phyloP scores from a whole-genome alignment of 2,113 vertebrate genomes.

The Heterocephalus glaber region DNA sequence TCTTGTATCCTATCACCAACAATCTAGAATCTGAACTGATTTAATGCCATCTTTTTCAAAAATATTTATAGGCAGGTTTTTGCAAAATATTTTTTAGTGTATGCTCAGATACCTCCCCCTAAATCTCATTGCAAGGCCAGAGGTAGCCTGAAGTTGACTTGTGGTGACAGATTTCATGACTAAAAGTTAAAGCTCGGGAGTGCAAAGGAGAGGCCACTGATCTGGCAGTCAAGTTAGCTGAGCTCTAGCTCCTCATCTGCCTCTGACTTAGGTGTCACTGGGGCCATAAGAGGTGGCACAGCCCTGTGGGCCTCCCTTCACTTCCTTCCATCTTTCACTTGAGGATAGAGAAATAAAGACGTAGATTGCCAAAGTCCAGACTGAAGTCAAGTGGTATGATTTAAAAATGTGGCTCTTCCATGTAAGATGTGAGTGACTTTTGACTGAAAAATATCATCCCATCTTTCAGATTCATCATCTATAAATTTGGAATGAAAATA shows the following conservation, averaged over 20 bases:
- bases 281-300: rapidly evolving
- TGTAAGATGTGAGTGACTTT: background rate
- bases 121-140: slow-evolving; percentile 49
- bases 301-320: background rate
- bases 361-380: too few species aligned
- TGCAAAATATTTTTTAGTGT: slow-evolving; percentile 35
- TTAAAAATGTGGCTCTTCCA: background rate
- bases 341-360: background rate
- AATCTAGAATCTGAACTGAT: background rate
- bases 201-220: rapidly evolving
- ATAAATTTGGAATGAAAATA: background rate
- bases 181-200: background rate
- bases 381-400: background rate
- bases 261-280: rapidly evolving
- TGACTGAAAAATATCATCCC: background rate
- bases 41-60: background rate
- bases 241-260: background rate
- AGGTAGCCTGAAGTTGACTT: slow-evolving; percentile 63
- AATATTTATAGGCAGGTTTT: slow-evolving; percentile 38
- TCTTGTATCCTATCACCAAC: background rate
- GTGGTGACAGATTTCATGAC: slow-evolving; percentile 56
- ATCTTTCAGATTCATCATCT: slow-evolving; percentile 26
- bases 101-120: slow-evolving; percentile 29
- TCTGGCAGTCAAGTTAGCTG: too few species aligned
- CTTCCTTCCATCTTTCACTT: background rate